Conservation (phyloP, 2,888 invertebrate species). For the Pedicia rivosa region DNA sequence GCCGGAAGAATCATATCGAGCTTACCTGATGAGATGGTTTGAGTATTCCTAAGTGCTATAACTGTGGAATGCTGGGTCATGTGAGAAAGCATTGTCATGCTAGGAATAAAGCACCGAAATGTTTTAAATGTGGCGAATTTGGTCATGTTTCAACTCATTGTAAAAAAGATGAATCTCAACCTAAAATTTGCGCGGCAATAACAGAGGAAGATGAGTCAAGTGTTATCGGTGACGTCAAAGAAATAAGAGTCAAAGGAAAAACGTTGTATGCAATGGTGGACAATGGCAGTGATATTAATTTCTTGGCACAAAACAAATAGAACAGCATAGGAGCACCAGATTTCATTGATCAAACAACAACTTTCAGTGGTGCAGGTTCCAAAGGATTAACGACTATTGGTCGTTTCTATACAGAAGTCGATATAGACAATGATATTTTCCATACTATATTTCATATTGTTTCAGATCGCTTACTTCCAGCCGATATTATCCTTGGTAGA, state of each 20-base stretch:
- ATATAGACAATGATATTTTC: background rate
- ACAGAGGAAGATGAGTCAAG: no score
- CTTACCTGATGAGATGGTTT: no score
- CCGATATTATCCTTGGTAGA: background rate
- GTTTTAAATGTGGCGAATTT: background rate
- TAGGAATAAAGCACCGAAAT: background rate
- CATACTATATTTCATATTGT: background rate
- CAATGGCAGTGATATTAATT: background rate
- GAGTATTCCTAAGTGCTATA: no score
- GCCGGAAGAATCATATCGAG: conserved; percentile 3
- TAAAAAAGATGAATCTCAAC: no score
- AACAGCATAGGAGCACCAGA: background rate
- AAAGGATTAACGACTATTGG: background rate
- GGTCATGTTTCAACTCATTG: conserved; percentile 2
- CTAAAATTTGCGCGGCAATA: no score
- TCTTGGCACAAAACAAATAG: background rate
- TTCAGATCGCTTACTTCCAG: background rate
- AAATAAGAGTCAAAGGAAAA: background rate
- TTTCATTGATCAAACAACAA: background rate
- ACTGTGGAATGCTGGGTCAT: background rate
- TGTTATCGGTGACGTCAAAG: background rate
- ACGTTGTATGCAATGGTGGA: background rate
- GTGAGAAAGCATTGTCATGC: background rate
- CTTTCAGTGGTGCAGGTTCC: background rate
- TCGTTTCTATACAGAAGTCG: background rate